These are phyloP conservation scores for Epizoanthus stellaris DNA, from an alignment of 92 coral and sea anemone species.

Conservation along the genomic window DNA sequence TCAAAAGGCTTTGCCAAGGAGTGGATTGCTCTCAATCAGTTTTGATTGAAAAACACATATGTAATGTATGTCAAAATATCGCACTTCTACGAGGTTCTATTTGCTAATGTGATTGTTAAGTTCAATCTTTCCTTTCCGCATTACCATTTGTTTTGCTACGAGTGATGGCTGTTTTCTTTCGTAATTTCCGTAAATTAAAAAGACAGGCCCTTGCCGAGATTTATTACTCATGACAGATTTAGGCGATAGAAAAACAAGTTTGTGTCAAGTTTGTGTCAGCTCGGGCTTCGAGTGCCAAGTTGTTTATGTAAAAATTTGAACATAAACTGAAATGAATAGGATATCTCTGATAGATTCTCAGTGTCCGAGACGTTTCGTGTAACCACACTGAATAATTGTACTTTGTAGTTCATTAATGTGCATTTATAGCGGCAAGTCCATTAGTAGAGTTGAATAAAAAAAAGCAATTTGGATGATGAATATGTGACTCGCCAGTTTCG, in stretches of 20 bases:
- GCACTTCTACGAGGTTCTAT: constrained; percentile 61
- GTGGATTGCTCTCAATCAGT: constrained; percentile 93
- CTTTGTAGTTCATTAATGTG: constrained; percentile 9
- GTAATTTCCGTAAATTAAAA: constrained; percentile 29
- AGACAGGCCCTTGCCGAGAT: constrained; percentile 30
- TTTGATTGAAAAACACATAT: constrained; percentile 77
- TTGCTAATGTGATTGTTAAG: constrained; percentile 63
- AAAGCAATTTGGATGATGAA: constrained; percentile 40
- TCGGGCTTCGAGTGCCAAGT: constrained; percentile 40
- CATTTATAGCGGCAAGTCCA: constrained; percentile 21
- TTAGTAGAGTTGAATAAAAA: constrained; percentile 35
- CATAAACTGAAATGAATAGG: constrained; percentile 28
- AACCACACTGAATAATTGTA: constrained; percentile 20
- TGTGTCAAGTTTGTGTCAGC: constrained; percentile 33
- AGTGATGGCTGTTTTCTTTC: constrained; percentile 21
- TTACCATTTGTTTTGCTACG: constrained; percentile 20
- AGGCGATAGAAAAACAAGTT: constrained; percentile 22
- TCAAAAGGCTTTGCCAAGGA: constrained; percentile 81
- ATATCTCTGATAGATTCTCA: constrained; percentile 2
- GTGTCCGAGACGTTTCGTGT: constrained; percentile 25
- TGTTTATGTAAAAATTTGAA: constrained; percentile 44
- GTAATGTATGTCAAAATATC: constrained; percentile 76
- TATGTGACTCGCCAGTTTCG: constrained; percentile 21
- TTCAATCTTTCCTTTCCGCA: constrained; percentile 13
- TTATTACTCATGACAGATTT: constrained; percentile 27